Percentiles rank a stretch among this genome's conserved stretches.
Evolutionary conservation across 35 echinoderm and acorn worm genomes (phyloP).

Genomic region (Chiridota heheva): DNA sequence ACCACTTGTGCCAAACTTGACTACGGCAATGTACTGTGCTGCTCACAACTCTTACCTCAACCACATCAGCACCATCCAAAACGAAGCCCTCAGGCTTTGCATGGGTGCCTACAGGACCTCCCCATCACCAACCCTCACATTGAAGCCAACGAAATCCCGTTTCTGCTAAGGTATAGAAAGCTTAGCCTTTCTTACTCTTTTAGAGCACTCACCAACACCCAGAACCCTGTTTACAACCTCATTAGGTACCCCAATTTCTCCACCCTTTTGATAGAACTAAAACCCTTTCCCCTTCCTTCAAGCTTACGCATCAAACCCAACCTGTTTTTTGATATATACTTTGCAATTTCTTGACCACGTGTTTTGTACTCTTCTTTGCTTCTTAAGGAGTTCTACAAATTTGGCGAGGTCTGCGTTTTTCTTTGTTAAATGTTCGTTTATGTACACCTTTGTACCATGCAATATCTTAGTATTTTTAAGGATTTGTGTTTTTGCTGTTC

Average conservation of each 20-base stretch:
- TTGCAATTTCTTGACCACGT: constrained; percentile 21
- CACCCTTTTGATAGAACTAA: too few species aligned
- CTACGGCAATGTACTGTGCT: too few species aligned
- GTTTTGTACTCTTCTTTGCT: constrained; percentile 4
- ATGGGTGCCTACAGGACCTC: too few species aligned
- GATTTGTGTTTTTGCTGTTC: neutral
- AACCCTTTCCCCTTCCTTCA: too few species aligned
- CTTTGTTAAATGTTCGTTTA: neutral
- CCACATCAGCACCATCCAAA: too few species aligned
- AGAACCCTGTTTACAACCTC: neutral
- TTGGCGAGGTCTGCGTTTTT: constrained; percentile 16
- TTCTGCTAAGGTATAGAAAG: neutral
- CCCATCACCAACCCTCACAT: too few species aligned
- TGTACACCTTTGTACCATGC: constrained; percentile 3
- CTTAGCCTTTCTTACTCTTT: too few species aligned
- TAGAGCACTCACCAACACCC: neutral
- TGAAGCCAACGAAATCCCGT: neutral
- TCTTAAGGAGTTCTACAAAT: neutral
- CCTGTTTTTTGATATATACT: neutral
- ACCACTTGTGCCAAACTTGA: too few species aligned
- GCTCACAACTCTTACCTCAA: too few species aligned
- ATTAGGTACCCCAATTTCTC: too few species aligned
- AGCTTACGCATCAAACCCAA: neutral
- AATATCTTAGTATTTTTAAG: neutral
- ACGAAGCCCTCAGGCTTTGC: too few species aligned